Evolutionary conservation across 2,888 invertebrate genomes (phyloP).

Genomic region (Stegana nigrithorax): DNA sequence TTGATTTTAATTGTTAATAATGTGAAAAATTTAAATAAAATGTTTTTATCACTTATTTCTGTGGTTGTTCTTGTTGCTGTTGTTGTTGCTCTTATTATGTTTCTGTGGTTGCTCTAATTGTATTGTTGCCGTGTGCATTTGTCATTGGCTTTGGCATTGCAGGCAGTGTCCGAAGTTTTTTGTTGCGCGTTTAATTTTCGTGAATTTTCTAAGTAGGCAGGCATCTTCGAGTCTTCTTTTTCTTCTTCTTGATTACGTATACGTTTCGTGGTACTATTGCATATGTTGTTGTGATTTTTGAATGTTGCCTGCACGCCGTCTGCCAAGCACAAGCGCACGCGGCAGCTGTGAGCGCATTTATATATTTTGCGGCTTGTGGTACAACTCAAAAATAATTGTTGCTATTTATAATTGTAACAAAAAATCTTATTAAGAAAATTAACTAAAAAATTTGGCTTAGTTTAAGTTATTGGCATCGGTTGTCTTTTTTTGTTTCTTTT

Average conservation of each 20-base stretch:
- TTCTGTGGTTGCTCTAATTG: conserved; percentile 6
- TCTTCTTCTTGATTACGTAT: conserved; percentile 20
- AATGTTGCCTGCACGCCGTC: too few relatives aligned
- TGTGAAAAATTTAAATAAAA: conserved; percentile 56
- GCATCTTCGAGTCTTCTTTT: conserved; percentile 34
- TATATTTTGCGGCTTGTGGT: too few relatives aligned
- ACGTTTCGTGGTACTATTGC: conserved; percentile 47
- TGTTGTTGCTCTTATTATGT: conserved; percentile 15
- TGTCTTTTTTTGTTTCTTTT: conserved; percentile 14
- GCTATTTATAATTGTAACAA: conserved; percentile 48
- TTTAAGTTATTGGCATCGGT: conserved; percentile 37
- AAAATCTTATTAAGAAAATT: conserved; percentile 32
- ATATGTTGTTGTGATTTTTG: conserved; percentile 40
- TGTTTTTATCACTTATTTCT: conserved; percentile 65
- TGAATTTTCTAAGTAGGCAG: conserved; percentile 36
- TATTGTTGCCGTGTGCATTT: conserved; percentile 4
- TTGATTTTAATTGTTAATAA: conserved; percentile 38
- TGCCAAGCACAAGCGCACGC: too few relatives aligned
- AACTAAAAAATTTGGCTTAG: conserved; percentile 44
- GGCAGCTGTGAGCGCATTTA: neutral
- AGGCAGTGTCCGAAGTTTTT: conserved; percentile 27
- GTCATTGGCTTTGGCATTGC: neutral
- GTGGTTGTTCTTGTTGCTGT: conserved; percentile 36
- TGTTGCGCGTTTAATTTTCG: conserved; percentile 1
- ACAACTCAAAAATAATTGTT: conserved; percentile 50